Conservation (phyloP, 2,113 vertebrate species). For the Bos javanicus region DNA sequence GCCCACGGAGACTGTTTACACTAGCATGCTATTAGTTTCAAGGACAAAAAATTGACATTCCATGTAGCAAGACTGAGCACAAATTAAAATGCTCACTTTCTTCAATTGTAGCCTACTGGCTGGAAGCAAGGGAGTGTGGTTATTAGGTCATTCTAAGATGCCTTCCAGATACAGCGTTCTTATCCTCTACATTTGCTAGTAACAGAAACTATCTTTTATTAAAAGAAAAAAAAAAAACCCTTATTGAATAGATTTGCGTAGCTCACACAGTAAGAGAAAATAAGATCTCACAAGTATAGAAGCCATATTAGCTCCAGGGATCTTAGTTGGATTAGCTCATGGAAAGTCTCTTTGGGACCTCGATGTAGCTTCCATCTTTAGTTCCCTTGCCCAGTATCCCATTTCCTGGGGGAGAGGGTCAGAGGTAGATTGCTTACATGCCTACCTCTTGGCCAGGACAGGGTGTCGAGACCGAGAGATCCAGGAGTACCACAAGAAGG, state of each 20-base stretch:
- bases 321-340: background rate
- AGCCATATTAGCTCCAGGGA: background rate
- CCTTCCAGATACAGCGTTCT: background rate
- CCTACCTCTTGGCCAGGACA: background rate
- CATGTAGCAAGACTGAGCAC: slow-evolving; percentile 3
- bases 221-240: background rate
- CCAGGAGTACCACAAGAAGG: background rate
- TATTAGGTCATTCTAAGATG: slow-evolving; percentile 15
- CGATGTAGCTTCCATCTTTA: background rate
- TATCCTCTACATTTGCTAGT: background rate
- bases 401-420: background rate
- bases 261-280: background rate
- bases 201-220: background rate
- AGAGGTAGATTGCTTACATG: background rate
- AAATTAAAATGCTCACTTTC: slow-evolving; percentile 42
- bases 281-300: background rate
- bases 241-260: background rate
- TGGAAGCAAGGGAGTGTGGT: background rate
- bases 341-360: background rate
- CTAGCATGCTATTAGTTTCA: slow-evolving; percentile 16
- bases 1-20: slow-evolving; percentile 15
- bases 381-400: background rate
- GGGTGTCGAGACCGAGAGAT: background rate
- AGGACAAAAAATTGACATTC: slow-evolving; percentile 25
- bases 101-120: slow-evolving; percentile 4